Evolutionary conservation across 2,888 invertebrate species (phyloP).

Genomic region (Spilarctia lutea): DNA sequence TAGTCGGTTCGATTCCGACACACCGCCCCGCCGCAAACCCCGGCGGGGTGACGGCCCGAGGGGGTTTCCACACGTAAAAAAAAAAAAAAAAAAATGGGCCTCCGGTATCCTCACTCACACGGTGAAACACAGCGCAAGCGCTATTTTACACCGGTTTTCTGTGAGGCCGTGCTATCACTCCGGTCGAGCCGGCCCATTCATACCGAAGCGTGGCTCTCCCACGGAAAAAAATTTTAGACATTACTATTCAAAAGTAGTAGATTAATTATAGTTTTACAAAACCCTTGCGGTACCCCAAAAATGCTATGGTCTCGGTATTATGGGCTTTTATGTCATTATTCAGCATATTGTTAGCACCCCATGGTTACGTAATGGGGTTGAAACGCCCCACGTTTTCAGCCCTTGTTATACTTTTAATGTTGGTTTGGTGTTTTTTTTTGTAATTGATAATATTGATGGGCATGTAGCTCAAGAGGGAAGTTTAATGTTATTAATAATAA

Average conservation of each 20-base stretch:
- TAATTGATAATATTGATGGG: neutral
- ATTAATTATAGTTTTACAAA: constrained; percentile 17
- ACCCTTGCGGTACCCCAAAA: constrained; percentile 29
- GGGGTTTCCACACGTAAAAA: too few relatives aligned
- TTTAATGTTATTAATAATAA: neutral
- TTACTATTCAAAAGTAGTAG: neutral
- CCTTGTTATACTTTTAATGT: constrained; percentile 45
- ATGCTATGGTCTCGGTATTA: constrained; percentile 30
- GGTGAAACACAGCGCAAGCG: too few relatives aligned
- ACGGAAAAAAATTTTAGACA: too few relatives aligned
- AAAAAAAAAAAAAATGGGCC: too few relatives aligned
- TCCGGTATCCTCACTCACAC: too few relatives aligned
- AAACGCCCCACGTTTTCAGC: constrained; percentile 18
- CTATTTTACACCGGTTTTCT: too few relatives aligned
- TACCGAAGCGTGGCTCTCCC: too few relatives aligned
- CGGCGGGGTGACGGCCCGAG: too few relatives aligned
- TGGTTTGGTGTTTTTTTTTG: constrained; percentile 19
- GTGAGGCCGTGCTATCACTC: too few relatives aligned
- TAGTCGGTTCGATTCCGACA: too few relatives aligned
- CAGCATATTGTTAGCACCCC: constrained; percentile 70
- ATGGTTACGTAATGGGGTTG: constrained; percentile 30
- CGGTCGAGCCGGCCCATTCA: too few relatives aligned
- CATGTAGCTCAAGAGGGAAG: neutral
- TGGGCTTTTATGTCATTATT: constrained; percentile 65
- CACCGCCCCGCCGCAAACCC: too few relatives aligned